A percentile compares a stretch with the other conserved stretches of the same genome.
Evolutionary conservation across 2,113 vertebrate species (phyloP).

Genomic region (Hippopotamus amphibius): DNA sequence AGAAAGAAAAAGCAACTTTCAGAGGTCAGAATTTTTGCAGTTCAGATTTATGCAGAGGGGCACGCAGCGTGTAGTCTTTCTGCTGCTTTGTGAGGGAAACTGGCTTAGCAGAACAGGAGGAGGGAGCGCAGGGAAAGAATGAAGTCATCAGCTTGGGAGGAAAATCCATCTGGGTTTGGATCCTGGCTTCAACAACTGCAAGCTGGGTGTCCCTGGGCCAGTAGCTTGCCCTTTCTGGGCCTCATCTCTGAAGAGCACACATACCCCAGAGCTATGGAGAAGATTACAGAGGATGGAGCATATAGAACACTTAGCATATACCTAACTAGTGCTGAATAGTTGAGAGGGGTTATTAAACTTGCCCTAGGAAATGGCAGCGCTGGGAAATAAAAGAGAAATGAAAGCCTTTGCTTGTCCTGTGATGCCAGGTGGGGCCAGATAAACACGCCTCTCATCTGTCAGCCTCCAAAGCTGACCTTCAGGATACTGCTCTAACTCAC

Average conservation of each 20-base stretch:
- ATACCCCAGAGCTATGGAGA: background rate
- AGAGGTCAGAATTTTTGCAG: background rate
- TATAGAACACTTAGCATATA: fast-evolving
- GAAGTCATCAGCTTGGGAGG: background rate
- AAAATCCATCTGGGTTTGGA: background rate
- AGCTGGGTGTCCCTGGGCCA: background rate
- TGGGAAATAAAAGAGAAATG: background rate
- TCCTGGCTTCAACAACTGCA: background rate
- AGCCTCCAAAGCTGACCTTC: background rate
- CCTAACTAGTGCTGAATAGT: background rate
- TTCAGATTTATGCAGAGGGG: background rate
- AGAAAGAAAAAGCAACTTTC: background rate
- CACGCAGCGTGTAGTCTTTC: fast-evolving
- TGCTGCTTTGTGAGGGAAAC: background rate
- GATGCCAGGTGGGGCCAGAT: background rate
- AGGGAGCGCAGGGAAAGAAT: background rate
- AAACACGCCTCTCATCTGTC: background rate
- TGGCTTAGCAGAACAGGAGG: background rate
- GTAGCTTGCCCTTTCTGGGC: background rate
- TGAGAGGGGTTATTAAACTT: background rate
- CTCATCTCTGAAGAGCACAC: background rate
- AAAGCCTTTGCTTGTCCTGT: background rate
- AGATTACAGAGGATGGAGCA: background rate
- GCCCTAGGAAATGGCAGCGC: background rate
- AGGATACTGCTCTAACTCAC: background rate